Base-by-base conservation (phyloP, 2,888 invertebrate species). In the Macrosoma leucophasiata region DNA sequence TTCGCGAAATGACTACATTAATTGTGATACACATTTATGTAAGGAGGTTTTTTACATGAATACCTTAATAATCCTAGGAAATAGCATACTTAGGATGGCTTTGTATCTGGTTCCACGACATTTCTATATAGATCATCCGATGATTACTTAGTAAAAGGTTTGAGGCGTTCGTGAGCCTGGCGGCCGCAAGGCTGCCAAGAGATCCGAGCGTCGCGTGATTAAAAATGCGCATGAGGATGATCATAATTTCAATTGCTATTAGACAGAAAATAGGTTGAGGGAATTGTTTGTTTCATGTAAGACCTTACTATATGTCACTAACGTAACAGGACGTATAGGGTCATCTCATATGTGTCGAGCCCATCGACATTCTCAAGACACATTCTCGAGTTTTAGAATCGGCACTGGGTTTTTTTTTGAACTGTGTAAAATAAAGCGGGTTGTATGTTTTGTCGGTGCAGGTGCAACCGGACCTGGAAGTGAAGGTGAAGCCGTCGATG, bases 401-500 rank as follows among this genome's bases (percentile, higher is more conserved):
- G n/a, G n/a, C n/a, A n/a, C n/a, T n/a, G n/a, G n/a, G n/a, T n/a
- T n/a, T n/a, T n/a, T n/a, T n/a, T n/a, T n/a, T n/a, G n/a, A n/a
- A n/a, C n/a, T n/a, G n/a, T n/a, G n/a, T n/a, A n/a, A 25, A 15
- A 23, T 27, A 22, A 13, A 10, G 26, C 22, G 13, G 17, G 9
- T 4, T 8, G 13, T 23, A 20, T 29, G 24, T 29, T 7, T 8
- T 23, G 15, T 8, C 3, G 8, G 13, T 25, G 3, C 55, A 85
- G 85, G 89, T 89, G 13, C 89, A 89, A 41, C 98, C 98, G 0
- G 96, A 96, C 73, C 86, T 99, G 51, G 93, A 96, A 30, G 98
- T 98, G 24, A 97, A 98, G 69, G 94, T 97, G 54, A 98, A 98
- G 76, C 96, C 96, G 8, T 96, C 95, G 24, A 88, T 96, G 50